Conservation (phyloP, 2,888 invertebrate genomes). For the Amphipoea oculea region DNA sequence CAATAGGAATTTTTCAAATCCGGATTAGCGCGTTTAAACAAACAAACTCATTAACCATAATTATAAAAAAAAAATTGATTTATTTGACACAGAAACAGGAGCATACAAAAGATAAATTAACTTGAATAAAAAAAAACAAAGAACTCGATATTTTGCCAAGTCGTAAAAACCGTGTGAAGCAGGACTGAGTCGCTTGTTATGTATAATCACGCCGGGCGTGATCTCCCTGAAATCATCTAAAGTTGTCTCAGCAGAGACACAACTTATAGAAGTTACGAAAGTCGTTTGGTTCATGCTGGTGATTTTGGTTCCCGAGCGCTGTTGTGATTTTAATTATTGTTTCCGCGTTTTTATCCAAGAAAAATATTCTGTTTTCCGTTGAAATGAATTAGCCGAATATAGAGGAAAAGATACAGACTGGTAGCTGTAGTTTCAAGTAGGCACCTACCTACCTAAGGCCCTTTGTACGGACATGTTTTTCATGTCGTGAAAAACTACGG, state of each 20-base stretch:
- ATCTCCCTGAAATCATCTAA: conserved; percentile 73
- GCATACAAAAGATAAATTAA: not conserved
- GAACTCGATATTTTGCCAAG: not conserved
- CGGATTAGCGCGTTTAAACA: too few relatives aligned
- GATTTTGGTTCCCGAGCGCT: conserved; percentile 41
- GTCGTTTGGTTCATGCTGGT: conserved; percentile 73
- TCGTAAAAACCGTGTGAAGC: not conserved
- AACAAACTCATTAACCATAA: too few relatives aligned
- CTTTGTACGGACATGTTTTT: not conserved
- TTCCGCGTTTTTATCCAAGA: conserved; percentile 26
- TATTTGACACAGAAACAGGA: not conserved
- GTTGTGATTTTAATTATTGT: conserved; percentile 43
- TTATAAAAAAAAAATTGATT: not conserved
- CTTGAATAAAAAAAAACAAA: not conserved
- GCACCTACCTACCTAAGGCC: not conserved
- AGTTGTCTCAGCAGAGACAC: conserved; percentile 68
- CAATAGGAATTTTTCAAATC: too few relatives aligned
- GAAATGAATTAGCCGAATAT: not conserved
- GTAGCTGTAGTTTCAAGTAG: not conserved
- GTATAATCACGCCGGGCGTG: conserved; percentile 39
- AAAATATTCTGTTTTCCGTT: conserved; percentile 9
- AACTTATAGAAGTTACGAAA: conserved; percentile 82
- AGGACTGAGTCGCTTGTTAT: not conserved
- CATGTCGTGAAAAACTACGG: not conserved
- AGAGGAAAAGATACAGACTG: not conserved